A percentile compares a stretch with the other conserved stretches of the same genome.
Evolutionary conservation across 2,888 invertebrate species (phyloP).

Genomic region (Timema podura): DNA sequence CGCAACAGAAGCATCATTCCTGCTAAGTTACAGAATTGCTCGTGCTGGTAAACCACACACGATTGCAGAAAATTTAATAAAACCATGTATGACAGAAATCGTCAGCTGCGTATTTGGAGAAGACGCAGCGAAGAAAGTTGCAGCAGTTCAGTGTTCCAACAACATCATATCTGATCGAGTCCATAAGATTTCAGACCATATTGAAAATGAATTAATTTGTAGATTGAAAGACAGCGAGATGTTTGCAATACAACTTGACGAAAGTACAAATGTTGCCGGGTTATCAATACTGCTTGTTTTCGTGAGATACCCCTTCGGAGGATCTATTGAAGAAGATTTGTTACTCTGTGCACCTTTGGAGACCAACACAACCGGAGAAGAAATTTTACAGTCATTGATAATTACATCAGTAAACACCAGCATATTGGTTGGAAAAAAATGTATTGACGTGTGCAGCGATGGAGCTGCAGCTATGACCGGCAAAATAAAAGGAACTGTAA

Average conservation of each 20-base stretch:
- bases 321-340: constrained; percentile 17
- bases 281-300: constrained; percentile 10
- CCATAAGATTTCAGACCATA: constrained; percentile 29
- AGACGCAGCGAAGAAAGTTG: constrained; percentile 28
- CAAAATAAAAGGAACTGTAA: no score
- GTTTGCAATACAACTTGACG: no score
- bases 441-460: no score
- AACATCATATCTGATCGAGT: constrained; percentile 25
- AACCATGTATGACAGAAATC: constrained; percentile 27
- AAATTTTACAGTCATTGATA: background rate
- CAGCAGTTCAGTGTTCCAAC: constrained; percentile 22
- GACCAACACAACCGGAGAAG: background rate
- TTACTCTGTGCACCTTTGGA: constrained; percentile 4
- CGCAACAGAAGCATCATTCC: constrained; percentile 28
- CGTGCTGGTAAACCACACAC: constrained; percentile 31
- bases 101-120: constrained; percentile 28
- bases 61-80: constrained; percentile 30
- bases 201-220: constrained; percentile 15
- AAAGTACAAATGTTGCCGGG: background rate
- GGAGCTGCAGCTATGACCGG: no score
- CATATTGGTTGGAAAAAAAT: no score
- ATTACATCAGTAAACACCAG: background rate
- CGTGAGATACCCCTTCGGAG: background rate
- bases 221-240: no score
- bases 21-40: constrained; percentile 28